Evolutionary conservation across 2,888 invertebrate species (phyloP).

Genomic region (Serripes groenlandicus): DNA sequence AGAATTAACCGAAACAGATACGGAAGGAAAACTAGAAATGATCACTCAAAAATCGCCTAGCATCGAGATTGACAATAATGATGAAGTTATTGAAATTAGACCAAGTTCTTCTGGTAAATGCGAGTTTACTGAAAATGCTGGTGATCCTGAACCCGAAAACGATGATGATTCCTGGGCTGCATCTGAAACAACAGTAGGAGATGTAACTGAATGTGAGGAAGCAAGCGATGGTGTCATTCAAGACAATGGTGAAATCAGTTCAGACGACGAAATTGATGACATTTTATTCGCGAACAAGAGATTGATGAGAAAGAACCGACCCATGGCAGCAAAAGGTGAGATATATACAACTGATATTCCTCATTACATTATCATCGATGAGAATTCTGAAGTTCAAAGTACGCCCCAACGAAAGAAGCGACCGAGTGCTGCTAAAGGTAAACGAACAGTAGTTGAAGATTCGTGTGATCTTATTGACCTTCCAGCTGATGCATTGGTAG

Average conservation of each 20-base stretch:
- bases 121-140: no score
- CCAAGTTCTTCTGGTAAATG: not conserved
- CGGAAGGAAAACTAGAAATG: not conserved
- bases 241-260: no score
- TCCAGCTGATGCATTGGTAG: constrained; percentile 12
- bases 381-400: not conserved
- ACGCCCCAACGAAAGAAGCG: not conserved
- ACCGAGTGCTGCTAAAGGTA: constrained; percentile 17
- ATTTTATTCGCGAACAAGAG: not conserved
- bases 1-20: no score
- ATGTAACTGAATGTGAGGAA: no score
- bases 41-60: not conserved
- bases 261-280: not conserved
- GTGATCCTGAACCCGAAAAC: not conserved
- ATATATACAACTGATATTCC: constrained; percentile 8
- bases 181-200: not conserved
- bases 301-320: not conserved
- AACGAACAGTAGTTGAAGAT: not conserved
- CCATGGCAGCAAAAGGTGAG: constrained; percentile 20
- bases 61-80: not conserved
- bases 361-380: constrained; percentile 18
- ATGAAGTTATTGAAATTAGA: no score
- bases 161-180: not conserved
- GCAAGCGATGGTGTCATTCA: no score
- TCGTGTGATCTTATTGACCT: constrained; percentile 11